Conservation (phyloP, 2,888 invertebrate genomes). For the Orthosia gracilis region DNA sequence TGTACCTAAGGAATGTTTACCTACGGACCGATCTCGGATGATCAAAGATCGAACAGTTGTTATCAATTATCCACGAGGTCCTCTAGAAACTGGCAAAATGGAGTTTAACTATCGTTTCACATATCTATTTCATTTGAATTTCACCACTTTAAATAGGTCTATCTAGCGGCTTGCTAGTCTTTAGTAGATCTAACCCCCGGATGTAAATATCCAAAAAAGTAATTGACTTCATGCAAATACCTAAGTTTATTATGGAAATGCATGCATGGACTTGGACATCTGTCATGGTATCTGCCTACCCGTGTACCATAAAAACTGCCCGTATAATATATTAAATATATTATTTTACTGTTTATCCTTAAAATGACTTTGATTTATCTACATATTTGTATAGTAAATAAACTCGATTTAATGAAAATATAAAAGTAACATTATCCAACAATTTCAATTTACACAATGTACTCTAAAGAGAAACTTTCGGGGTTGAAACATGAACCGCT, state of each 20-base stretch:
- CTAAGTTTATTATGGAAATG: neutral
- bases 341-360: constrained; percentile 19
- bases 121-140: neutral
- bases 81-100: neutral
- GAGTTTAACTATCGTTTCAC: neutral
- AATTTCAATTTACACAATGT: constrained; percentile 49
- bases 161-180: neutral
- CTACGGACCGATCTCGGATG: too few species aligned
- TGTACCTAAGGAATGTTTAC: too few species aligned
- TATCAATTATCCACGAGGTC: too few species aligned
- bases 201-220: constrained; percentile 25
- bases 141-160: neutral
- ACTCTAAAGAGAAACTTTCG: constrained; percentile 77
- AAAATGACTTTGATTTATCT: constrained; percentile 64
- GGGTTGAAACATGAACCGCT: constrained; percentile 73
- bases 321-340: constrained; percentile 48
- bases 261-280: neutral
- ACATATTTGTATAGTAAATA: constrained; percentile 58
- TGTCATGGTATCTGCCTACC: constrained; percentile 4
- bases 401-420: constrained; percentile 49
- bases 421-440: constrained; percentile 47
- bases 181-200: neutral
- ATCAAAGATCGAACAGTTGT: too few species aligned
- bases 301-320: constrained; percentile 33
- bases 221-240: constrained; percentile 37